Evolutionary conservation across 1,140 invertebrate genomes (phyloP).

Genomic region (Diplogasteroides magnus): DNA sequence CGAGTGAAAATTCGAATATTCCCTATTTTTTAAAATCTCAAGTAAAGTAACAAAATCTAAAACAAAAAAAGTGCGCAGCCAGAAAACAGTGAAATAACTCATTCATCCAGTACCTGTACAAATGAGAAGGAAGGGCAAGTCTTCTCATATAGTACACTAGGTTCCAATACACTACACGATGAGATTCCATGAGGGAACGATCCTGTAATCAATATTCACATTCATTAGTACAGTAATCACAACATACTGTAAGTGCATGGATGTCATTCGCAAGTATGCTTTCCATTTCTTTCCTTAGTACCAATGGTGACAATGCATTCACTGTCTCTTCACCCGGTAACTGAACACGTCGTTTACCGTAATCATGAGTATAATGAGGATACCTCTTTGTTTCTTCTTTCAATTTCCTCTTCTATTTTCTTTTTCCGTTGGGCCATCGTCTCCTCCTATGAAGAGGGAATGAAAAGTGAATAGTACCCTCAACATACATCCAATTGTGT

Average conservation of each 20-base stretch:
- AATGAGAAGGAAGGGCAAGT: conserved; percentile 48
- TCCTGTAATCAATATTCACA: not conserved
- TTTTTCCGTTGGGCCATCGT: too few relatives aligned
- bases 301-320: too few relatives aligned
- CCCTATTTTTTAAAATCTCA: too few relatives aligned
- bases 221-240: conserved; percentile 49
- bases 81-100: not conserved
- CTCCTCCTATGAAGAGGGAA: too few relatives aligned
- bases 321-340: too few relatives aligned
- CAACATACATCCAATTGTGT: too few relatives aligned
- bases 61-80: not conserved
- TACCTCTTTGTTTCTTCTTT: too few relatives aligned
- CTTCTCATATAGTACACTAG: conserved; percentile 49
- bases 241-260: not conserved
- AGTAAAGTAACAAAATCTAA: not conserved
- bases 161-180: conserved; percentile 54
- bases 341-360: too few relatives aligned
- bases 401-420: too few relatives aligned
- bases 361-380: too few relatives aligned
- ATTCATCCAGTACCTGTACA: conserved; percentile 22
- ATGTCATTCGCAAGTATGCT: conserved; percentile 37
- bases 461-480: too few relatives aligned
- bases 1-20: too few relatives aligned
- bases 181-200: conserved; percentile 30
- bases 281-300: conserved; percentile 49